These are phyloP conservation scores for Pristiophorus japonicus DNA, from an alignment of 2,113 vertebrate species.

Conservation along the genomic window DNA sequence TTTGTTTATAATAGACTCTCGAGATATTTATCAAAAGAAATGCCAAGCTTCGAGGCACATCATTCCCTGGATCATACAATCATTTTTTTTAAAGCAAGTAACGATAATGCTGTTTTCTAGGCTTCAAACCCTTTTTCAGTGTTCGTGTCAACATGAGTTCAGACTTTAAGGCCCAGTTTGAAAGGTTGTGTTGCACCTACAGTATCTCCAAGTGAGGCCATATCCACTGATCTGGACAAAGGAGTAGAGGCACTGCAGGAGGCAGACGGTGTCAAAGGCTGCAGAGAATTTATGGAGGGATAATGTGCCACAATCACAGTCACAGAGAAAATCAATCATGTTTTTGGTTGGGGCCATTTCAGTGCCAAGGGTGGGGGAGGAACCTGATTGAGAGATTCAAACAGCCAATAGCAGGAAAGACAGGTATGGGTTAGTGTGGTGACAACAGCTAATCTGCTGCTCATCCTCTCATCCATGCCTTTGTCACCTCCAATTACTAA, in stretches of 20 bases:
- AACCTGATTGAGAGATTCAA: not conserved
- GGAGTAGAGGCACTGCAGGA: not conserved
- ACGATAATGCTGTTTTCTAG: not conserved
- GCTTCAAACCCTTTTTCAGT: not conserved
- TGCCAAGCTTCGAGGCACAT: not conserved
- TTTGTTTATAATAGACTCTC: not conserved
- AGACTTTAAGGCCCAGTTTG: not conserved
- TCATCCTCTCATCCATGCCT: not conserved
- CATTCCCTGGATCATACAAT: not conserved
- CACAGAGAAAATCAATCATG: not conserved
- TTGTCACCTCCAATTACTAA: not conserved
- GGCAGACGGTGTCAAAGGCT: not conserved
- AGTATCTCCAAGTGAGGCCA: not conserved
- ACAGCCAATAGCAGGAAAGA: not conserved
- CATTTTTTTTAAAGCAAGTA: not conserved
- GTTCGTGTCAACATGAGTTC: not conserved
- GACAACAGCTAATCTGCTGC: not conserved
- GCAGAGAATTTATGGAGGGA: not conserved
- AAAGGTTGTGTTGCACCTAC: not conserved
- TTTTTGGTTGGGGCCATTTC: not conserved
- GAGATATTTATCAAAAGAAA: conserved; percentile 5
- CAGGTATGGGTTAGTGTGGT: not conserved
- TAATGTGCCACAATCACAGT: not conserved
- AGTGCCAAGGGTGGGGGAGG: not conserved
- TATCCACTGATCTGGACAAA: not conserved